These are phyloP conservation scores for Brenthis daphne DNA, from an alignment of 2,888 invertebrate genomes.

Conservation along the genomic window DNA sequence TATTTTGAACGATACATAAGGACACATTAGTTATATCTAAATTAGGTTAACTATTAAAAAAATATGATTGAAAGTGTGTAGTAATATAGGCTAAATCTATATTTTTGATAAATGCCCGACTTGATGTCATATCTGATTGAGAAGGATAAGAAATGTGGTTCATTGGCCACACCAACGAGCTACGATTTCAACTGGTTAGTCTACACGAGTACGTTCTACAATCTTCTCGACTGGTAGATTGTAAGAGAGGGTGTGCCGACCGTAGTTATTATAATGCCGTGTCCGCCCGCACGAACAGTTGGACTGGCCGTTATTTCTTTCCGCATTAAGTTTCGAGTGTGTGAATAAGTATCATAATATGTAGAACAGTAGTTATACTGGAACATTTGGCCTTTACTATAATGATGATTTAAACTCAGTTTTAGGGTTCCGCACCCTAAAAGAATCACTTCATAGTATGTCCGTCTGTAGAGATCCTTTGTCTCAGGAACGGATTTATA, in stretches of 20 bases:
- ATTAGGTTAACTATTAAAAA: too few relatives aligned
- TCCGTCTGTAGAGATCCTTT: too few relatives aligned
- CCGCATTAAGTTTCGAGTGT: constrained; percentile 6
- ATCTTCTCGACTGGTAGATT: background rate
- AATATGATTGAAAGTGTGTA: too few relatives aligned
- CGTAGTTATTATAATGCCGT: constrained; percentile 12
- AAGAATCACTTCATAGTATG: too few relatives aligned
- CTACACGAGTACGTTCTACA: background rate
- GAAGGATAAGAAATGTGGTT: background rate
- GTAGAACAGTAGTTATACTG: background rate
- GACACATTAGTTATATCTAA: too few relatives aligned
- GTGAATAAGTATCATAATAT: constrained; percentile 2
- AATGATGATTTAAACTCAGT: background rate
- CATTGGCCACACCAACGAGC: background rate
- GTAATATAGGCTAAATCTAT: too few relatives aligned
- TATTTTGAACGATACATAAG: too few relatives aligned
- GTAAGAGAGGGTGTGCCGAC: constrained; percentile 12
- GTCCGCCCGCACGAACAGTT: constrained; percentile 13
- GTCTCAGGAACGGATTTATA: too few relatives aligned
- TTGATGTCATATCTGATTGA: too few relatives aligned
- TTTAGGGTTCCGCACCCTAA: too few relatives aligned
- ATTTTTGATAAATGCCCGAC: too few relatives aligned
- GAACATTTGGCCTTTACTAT: background rate
- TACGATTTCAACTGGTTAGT: constrained; percentile 6
- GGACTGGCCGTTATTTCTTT: constrained; percentile 10